phyloP scores from a whole-genome alignment of 2,797 vertebrate genomes.

The Typhlichthys subterraneus region DNA sequence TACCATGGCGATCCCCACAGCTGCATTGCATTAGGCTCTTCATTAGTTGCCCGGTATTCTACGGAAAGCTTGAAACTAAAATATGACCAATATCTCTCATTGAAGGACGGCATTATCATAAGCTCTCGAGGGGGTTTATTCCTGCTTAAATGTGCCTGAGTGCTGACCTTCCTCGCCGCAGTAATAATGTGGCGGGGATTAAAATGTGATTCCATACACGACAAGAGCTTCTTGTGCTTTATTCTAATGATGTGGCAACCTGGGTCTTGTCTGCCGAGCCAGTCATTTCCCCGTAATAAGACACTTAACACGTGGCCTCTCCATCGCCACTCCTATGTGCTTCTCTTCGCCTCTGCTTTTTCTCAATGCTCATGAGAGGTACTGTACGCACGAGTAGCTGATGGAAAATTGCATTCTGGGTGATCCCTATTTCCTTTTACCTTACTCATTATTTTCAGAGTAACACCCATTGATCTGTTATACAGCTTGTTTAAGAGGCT shows the following conservation, averaged over 20 bases:
- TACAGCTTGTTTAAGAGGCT: constrained; percentile 24
- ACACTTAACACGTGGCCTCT: constrained; percentile 77
- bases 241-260: constrained; percentile 76
- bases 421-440: constrained; percentile 64
- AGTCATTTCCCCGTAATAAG: constrained; percentile 80
- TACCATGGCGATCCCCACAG: constrained; percentile 80
- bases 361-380: constrained; percentile 55
- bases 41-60: constrained; percentile 84
- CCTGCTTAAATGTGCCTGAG: constrained; percentile 78
- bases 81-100: constrained; percentile 80
- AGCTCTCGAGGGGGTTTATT: constrained; percentile 80
- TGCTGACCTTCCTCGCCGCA: constrained; percentile 79
- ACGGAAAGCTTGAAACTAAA: constrained; percentile 83
- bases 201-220: constrained; percentile 76
- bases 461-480: constrained; percentile 25
- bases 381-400: constrained; percentile 53
- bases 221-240: constrained; percentile 75
- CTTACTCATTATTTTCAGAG: constrained; percentile 20
- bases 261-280: constrained; percentile 57
- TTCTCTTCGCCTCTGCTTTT: constrained; percentile 26
- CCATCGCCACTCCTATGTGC: constrained; percentile 38
- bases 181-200: constrained; percentile 76
- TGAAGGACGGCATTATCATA: constrained; percentile 82
- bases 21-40: constrained; percentile 91
- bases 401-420: constrained; percentile 58